Evolutionary conservation across 2,797 vertebrate genomes (phyloP), one percentile per base, ranked within the genome.

Genomic region (Hypotaenidia philippensis): DNA sequence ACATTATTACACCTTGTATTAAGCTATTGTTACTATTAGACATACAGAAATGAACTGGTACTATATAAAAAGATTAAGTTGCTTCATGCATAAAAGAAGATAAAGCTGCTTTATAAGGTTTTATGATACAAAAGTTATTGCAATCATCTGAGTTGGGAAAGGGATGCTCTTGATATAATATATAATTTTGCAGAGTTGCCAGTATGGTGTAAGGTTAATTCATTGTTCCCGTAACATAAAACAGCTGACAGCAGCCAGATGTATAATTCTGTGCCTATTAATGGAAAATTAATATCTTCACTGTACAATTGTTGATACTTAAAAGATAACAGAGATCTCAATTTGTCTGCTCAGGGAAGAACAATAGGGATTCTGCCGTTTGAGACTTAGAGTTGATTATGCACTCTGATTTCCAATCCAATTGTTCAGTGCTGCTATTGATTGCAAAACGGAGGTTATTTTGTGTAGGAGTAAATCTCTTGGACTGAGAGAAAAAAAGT

Each of bases 221-320:
- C 61, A 70, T 87, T 93, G 82, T 91, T 96, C 61, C 32, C 59
- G 38, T 79, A 78, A 57, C 29, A 79, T 63, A 89, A 85, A 94
- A 63, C 50, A 93, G 55, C 55, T 91, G 61, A 94, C 61, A 89
- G 77, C 20, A 91, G 59, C 55, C 79, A 95, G 69, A 82, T 72
- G 27, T 65, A 81, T 82, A 85, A 93, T 93, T 91, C 29, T 7
- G 49, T 71, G 31, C n/a, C 52, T 91, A 52, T 90, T 96, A 93
- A 86, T 76, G 36, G 16, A 94, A 94, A 95, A 92, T 90, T 89
- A 81, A 76, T 91, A 78, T 95, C 50, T 91, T 92, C 50, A 49
- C 34, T 86, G 50, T 12, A 61, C 66, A 81, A n/a, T 52, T 87
- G 68, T 86, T 95, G 91, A 78, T 95, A 81, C 61, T 72, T 92